Base-by-base conservation (phyloP, 2,797 vertebrate genomes). In the Diglossa cyanea region DNA sequence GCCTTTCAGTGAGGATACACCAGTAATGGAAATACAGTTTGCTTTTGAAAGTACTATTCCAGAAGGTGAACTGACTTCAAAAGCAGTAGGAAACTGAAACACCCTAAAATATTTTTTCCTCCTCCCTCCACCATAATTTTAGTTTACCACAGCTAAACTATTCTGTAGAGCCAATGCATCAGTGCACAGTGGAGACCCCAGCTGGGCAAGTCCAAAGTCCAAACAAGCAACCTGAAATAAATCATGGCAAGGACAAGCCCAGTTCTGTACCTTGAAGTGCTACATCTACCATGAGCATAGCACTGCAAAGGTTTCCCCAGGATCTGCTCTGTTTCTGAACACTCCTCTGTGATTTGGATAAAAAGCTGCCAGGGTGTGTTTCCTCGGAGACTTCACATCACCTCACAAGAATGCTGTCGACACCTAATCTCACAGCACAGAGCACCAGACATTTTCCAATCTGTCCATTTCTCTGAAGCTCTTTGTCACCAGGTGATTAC, bases 11-110 rank as follows among this genome's bases (percentile, higher is more conserved):
- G 57, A 71, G 73, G 51, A 71, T 54, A 63, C 21, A 65, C 7
- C 28, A 81, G 12, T 62, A 86, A 81, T 84, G 44, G 77, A 84
- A 92, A 88, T 37, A 48, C 18, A 83, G 25, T 40, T 92, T 73
- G 53, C 44, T 39, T 60, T 45, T 48, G 5, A 44, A 93, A 93
- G 50, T 77, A 65, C 42, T 91, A 67, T 90, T 90, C 54, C 81
- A 80, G 68, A 85, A 82, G 24, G 28, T 31, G 28, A 80, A 57
- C 2, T 28, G 68, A 50, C 55, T 91, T 35, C 26, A 60, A 73
- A 55, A 87, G 24, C 28, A 67, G 44, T 11, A 79, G 74, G 44
- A 93, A 93, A 90, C 23, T 33, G 26, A 51, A 86, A 67, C 17
- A 86, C 33, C 13, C 23, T 61, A 74, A 84, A 73, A 12, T 9